These are phyloP conservation scores for Rhinoraja longicauda DNA, from an alignment of 2,797 vertebrate species.

Conservation along the genomic window DNA sequence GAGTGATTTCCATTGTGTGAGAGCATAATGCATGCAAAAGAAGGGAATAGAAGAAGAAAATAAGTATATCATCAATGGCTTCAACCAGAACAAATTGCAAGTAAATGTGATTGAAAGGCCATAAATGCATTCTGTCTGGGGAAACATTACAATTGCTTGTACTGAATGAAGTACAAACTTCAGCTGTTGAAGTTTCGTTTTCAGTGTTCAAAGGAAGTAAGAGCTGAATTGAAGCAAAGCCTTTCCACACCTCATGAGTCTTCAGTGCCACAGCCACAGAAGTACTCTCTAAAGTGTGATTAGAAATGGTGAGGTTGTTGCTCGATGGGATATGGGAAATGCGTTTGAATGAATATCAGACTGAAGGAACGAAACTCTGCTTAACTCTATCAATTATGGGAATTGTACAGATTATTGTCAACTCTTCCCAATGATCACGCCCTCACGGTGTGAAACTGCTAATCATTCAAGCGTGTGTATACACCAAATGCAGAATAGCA, in stretches of 20 bases:
- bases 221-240: too few relatives aligned
- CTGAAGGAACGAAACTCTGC: not conserved
- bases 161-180: not conserved
- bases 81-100: not conserved
- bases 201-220: not conserved
- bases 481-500: too few relatives aligned
- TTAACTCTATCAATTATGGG: not conserved
- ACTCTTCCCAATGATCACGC: not conserved
- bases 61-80: not conserved
- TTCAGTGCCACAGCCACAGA: too few relatives aligned
- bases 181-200: not conserved
- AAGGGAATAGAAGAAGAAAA: not conserved
- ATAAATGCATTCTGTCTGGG: not conserved
- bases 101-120: not conserved
- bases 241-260: too few relatives aligned
- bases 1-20: not conserved
- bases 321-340: not conserved
- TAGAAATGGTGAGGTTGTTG: not conserved
- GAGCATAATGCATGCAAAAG: not conserved
- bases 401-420: too few relatives aligned
- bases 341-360: not conserved
- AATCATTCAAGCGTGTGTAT: not conserved
- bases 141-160: not conserved
- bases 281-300: too few relatives aligned
- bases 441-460: not conserved